phyloP scores from a whole-genome alignment of 2,797 vertebrate genomes.

The Leptatherina wallacei region DNA sequence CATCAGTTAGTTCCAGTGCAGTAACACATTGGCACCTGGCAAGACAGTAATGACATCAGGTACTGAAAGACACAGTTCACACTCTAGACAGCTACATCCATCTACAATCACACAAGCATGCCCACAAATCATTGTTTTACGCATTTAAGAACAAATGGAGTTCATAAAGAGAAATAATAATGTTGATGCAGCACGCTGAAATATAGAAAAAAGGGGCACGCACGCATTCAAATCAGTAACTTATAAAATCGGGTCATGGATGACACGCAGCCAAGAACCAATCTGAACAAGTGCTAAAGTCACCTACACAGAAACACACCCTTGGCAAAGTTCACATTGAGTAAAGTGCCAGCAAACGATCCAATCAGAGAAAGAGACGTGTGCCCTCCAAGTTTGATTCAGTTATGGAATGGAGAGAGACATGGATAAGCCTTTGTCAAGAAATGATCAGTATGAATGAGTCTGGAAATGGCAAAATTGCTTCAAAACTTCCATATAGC shows the following conservation, averaged over 20 bases:
- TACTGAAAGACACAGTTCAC: conserved; percentile 65
- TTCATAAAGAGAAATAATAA: conserved; percentile 61
- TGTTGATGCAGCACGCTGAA: conserved; percentile 64
- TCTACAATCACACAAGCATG: conserved; percentile 46
- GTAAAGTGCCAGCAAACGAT: conserved; percentile 82
- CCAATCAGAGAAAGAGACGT: conserved; percentile 70
- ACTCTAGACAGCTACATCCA: conserved; percentile 49
- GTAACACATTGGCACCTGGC: conserved; percentile 75
- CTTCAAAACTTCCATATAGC: conserved; percentile 51
- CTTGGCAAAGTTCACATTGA: conserved; percentile 82
- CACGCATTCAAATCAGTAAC: conserved; percentile 54
- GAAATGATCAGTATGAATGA: conserved; percentile 53
- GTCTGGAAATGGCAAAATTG: conserved; percentile 44
- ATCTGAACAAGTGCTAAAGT: conserved; percentile 68
- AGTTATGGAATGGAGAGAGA: conserved; percentile 37
- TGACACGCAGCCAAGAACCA: conserved; percentile 58
- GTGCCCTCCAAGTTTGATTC: conserved; percentile 57
- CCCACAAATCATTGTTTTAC: conserved; percentile 49
- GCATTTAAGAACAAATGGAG: conserved; percentile 73
- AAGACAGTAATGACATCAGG: conserved; percentile 71
- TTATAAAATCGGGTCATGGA: conserved; percentile 70
- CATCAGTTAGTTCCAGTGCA: conserved; percentile 80
- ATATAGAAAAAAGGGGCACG: conserved; percentile 67
- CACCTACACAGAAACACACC: conserved; percentile 69
- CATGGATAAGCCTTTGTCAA: conserved; percentile 37